A percentile compares a stretch with the other conserved stretches of the same genome.
These are phyloP conservation scores for Podarcis raffonei DNA, from an alignment of 2,113 vertebrate genomes.

Conservation along the genomic window DNA sequence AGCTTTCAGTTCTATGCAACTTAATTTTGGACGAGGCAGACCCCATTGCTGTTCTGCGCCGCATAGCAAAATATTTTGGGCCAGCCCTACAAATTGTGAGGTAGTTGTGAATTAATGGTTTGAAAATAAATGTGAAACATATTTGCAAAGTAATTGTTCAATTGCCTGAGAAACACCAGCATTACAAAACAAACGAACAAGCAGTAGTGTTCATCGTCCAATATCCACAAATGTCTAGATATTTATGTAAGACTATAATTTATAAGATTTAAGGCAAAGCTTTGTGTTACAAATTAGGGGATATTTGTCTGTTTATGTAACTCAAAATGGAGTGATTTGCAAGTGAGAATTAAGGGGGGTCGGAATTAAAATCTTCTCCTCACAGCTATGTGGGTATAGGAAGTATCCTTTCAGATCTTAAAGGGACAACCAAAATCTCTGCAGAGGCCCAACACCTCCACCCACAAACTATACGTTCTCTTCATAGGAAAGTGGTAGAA, in stretches of 20 bases:
- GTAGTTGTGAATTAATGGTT: neutral
- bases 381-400: too few species aligned
- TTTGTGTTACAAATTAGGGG: too few species aligned
- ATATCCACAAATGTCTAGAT: neutral
- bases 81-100: neutral
- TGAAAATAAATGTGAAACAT: neutral
- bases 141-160: neutral
- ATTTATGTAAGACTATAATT: neutral
- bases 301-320: too few species aligned
- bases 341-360: too few species aligned
- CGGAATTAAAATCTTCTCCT: too few species aligned
- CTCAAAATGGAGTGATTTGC: too few species aligned
- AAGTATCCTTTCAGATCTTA: too few species aligned
- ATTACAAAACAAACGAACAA: neutral
- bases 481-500: constrained; percentile 25
- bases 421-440: too few species aligned
- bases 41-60: neutral
- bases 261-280: neutral
- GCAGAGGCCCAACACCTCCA: too few species aligned
- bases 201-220: too few species aligned
- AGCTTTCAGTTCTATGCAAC: neutral
- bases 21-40: neutral
- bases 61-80: neutral
- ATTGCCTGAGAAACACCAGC: neutral
- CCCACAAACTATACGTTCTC: too few species aligned